Conservation (phyloP, 2,113 vertebrate species). For the Bubo bubo region DNA sequence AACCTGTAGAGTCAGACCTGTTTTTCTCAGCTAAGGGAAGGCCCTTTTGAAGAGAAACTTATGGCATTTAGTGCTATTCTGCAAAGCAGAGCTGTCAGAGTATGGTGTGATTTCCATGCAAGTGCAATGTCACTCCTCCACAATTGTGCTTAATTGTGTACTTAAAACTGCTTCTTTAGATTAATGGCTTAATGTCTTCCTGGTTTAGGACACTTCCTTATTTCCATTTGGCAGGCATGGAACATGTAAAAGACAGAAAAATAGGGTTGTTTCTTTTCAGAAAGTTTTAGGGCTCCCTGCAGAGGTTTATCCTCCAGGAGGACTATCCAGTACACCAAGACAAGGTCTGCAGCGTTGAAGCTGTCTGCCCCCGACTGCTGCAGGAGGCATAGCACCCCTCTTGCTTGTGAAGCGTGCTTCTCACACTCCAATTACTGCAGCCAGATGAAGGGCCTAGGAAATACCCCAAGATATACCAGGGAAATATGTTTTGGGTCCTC, state of each 20-base stretch:
- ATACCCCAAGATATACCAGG: background rate
- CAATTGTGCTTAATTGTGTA: background rate
- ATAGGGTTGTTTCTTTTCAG: background rate
- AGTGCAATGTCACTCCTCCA: background rate
- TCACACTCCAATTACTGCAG: background rate
- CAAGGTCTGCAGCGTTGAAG: background rate
- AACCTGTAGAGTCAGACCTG: background rate
- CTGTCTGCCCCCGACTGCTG: fast-evolving
- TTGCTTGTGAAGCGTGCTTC: background rate
- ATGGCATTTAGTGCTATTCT: background rate
- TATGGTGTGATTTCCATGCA: background rate
- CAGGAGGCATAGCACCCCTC: background rate
- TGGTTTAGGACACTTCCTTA: background rate
- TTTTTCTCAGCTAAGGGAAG: background rate
- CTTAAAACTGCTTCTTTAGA: background rate
- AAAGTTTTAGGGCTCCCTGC: background rate
- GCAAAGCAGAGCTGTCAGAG: background rate
- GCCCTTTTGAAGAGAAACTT: background rate
- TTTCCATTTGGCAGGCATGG: background rate
- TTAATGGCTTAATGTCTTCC: constrained; percentile 20
- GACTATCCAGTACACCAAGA: background rate
- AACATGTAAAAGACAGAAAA: background rate
- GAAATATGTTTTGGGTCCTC: background rate
- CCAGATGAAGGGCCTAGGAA: background rate
- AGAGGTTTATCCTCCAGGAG: background rate